Evolutionary conservation across 2,888 invertebrate species (phyloP).

Genomic region (Adela reaumurella): DNA sequence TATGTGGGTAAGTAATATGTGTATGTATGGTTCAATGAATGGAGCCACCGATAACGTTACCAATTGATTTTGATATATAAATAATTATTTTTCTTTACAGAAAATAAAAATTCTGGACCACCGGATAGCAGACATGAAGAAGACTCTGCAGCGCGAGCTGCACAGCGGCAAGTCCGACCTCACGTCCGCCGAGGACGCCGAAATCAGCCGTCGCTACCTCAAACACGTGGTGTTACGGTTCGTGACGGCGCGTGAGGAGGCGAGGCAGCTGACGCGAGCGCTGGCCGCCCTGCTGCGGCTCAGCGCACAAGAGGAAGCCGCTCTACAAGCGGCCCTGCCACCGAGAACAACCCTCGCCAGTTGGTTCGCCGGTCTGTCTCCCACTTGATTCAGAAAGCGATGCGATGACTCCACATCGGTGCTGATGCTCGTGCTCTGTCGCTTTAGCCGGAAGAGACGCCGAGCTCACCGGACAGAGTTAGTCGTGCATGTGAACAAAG

Average conservation of each 20-base stretch:
- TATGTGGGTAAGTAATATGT: too few relatives aligned
- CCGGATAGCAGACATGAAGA: constrained; percentile 84
- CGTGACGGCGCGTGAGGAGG: constrained; percentile 85
- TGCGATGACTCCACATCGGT: too few relatives aligned
- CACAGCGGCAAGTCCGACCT: constrained; percentile 61
- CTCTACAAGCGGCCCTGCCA: constrained; percentile 73
- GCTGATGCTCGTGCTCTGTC: too few relatives aligned
- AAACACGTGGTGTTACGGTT: constrained; percentile 93
- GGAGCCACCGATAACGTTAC: too few relatives aligned
- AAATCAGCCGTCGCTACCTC: constrained; percentile 71
- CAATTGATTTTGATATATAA: too few relatives aligned
- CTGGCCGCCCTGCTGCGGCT: constrained; percentile 81
- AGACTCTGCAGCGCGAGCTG: constrained; percentile 84
- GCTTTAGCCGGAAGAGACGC: too few relatives aligned
- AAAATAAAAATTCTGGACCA: constrained; percentile 86
- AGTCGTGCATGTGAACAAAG: too few relatives aligned
- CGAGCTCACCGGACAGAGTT: too few relatives aligned
- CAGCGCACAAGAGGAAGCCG: constrained; percentile 80
- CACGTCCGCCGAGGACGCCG: constrained; percentile 58
- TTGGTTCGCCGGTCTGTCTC: constrained; percentile 33
- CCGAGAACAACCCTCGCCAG: constrained; percentile 25
- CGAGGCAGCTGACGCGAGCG: constrained; percentile 84
- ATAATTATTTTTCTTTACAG: constrained; percentile 31
- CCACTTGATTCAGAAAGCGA: constrained; percentile 22
- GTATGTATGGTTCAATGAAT: too few relatives aligned